Conservation (phyloP, 2,113 vertebrate genomes). For the Lonchura striata region DNA sequence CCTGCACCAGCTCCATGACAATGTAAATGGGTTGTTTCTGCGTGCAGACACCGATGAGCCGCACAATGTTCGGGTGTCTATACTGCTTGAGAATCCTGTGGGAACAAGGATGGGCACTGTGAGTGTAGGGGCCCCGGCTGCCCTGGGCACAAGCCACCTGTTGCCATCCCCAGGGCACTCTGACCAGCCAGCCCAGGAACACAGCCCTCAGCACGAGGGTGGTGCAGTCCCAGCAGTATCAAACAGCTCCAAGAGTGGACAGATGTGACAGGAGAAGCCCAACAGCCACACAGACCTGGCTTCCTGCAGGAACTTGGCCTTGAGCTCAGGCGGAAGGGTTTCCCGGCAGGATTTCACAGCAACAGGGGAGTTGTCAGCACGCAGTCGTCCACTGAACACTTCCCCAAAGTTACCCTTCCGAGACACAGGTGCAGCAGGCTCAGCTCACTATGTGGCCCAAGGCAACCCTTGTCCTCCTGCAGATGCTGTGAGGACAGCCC, state of each 20-base stretch:
- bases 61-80: conserved; percentile 92
- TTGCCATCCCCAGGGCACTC: rapidly evolving
- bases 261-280: rapidly evolving
- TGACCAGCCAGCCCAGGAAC: rapidly evolving
- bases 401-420: conserved; percentile 95
- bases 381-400: conserved; percentile 88
- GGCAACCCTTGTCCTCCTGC: background rate
- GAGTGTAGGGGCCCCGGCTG: rapidly evolving
- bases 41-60: conserved; percentile 93
- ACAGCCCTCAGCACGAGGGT: rapidly evolving
- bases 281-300: conserved; percentile 75
- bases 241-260: background rate
- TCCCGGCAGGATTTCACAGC: conserved; percentile 96
- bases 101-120: background rate
- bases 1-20: conserved; percentile 94
- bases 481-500: background rate
- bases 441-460: rapidly evolving
- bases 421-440: rapidly evolving
- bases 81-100: conserved; percentile 96
- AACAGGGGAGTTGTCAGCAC: conserved; percentile 83
- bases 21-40: conserved; percentile 98
- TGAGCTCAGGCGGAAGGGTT: conserved; percentile 86
- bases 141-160: rapidly evolving
- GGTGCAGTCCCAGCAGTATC: background rate
- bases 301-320: conserved; percentile 95